Evolutionary conservation across 2,113 vertebrate genomes (phyloP).

Genomic region (Erinaceus europaeus): DNA sequence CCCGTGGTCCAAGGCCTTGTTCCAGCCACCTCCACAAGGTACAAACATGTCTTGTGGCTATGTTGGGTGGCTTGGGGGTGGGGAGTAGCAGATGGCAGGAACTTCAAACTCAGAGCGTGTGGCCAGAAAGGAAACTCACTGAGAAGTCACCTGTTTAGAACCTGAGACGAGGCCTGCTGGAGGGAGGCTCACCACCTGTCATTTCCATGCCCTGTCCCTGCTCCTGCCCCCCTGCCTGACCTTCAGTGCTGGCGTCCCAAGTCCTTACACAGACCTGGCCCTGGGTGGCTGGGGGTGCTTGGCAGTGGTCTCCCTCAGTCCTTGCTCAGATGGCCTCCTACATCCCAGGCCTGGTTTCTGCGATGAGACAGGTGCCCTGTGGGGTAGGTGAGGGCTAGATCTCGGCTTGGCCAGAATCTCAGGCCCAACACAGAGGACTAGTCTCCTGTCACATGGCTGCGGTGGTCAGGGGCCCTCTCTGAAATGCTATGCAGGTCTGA

Average conservation of each 20-base stretch:
- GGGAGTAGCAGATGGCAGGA: slow-evolving; percentile 21
- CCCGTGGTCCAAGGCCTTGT: neutral
- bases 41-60: neutral
- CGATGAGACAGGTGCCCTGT: neutral
- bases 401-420: neutral
- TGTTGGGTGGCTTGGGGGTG: neutral
- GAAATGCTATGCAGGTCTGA: neutral
- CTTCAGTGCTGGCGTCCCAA: neutral
- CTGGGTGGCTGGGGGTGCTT: neutral
- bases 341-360: neutral
- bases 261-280: neutral
- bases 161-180: neutral
- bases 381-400: slow-evolving; percentile 2
- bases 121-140: slow-evolving; percentile 28
- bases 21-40: slow-evolving; percentile 9
- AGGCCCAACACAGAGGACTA: neutral
- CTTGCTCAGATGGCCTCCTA: neutral
- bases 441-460: neutral
- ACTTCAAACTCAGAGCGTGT: slow-evolving; percentile 30
- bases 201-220: neutral
- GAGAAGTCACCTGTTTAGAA: slow-evolving; percentile 2
- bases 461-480: slow-evolving; percentile 9
- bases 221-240: neutral
- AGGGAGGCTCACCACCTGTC: neutral
- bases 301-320: neutral